A percentile compares a stretch with the other conserved stretches of the same genome.
Evolutionary conservation across 1,140 invertebrate genomes (phyloP).

Genomic region (Gonioctena quinquepunctata): DNA sequence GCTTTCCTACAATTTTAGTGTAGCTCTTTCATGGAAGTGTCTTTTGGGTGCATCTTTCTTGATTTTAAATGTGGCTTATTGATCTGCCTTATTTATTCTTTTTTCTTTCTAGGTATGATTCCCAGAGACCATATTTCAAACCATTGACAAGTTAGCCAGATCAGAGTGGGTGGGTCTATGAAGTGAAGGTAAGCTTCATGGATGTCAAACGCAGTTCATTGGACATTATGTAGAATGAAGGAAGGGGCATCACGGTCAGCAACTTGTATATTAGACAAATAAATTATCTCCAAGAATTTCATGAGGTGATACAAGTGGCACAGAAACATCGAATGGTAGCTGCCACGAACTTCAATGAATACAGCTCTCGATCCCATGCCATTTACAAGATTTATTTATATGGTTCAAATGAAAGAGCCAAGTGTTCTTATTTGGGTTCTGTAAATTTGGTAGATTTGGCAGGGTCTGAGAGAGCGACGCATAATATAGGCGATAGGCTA

Average conservation of each 20-base stretch:
- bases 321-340: conserved; percentile 75
- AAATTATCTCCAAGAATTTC: conserved; percentile 68
- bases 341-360: conserved; percentile 76
- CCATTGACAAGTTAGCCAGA: too few relatives aligned
- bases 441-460: conserved; percentile 91
- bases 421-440: conserved; percentile 57
- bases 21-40: too few relatives aligned
- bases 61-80: too few relatives aligned
- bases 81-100: too few relatives aligned
- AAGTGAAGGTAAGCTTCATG: too few relatives aligned
- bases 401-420: conserved; percentile 17
- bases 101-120: too few relatives aligned
- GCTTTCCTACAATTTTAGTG: too few relatives aligned
- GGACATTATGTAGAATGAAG: conserved; percentile 48
- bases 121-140: too few relatives aligned
- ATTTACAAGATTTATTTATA: conserved; percentile 71
- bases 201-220: conserved; percentile 10
- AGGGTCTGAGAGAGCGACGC: conserved; percentile 88
- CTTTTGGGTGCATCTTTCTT: too few relatives aligned
- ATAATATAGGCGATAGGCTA: conserved; percentile 71
- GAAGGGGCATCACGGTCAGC: conserved; percentile 60
- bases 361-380: conserved; percentile 84
- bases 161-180: too few relatives aligned
- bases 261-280: conserved; percentile 73
- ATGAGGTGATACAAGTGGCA: conserved; percentile 66